Evolutionary conservation across 2,113 vertebrate genomes (phyloP).

Genomic region (Dicentrarchus labrax): DNA sequence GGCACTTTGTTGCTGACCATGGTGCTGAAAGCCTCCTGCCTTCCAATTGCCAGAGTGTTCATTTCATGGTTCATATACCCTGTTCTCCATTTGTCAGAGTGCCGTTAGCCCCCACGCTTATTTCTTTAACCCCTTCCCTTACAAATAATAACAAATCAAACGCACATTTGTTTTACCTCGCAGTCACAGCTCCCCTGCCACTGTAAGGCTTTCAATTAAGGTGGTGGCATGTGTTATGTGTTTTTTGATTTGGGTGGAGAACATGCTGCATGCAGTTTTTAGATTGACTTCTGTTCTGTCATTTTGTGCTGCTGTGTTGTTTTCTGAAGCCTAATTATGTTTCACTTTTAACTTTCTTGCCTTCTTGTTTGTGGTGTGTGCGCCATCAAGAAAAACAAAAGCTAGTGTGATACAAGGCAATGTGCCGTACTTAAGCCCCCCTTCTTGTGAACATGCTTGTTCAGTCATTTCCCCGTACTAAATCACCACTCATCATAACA

Average conservation of each 20-base stretch:
- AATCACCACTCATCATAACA: conserved; percentile 48
- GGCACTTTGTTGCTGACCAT: conserved; percentile 89
- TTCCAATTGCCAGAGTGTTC: conserved; percentile 88
- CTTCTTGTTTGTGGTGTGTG: conserved; percentile 25
- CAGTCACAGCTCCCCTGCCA: conserved; percentile 52
- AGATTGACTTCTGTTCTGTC: neutral
- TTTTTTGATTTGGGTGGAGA: conserved; percentile 13
- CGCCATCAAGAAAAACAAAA: conserved; percentile 31
- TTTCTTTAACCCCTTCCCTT: conserved; percentile 87
- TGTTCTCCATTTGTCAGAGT: conserved; percentile 87
- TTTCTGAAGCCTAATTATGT: conserved; percentile 25
- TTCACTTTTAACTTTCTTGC: neutral
- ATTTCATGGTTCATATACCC: conserved; percentile 90
- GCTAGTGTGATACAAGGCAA: conserved; percentile 5
- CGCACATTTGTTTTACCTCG: conserved; percentile 81
- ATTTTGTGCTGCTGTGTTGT: conserved; percentile 12
- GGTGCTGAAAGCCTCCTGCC: conserved; percentile 86
- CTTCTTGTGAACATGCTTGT: conserved; percentile 27
- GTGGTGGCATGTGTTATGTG: conserved; percentile 34
- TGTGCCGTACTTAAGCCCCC: conserved; percentile 18
- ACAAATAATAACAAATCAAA: conserved; percentile 88
- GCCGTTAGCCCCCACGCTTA: conserved; percentile 85
- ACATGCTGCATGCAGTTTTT: conserved; percentile 28
- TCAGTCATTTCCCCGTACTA: conserved; percentile 40
- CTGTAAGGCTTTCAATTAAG: conserved; percentile 77